phyloP scores from a whole-genome alignment of 2,797 vertebrate genomes.

The Onychomys torridus region DNA sequence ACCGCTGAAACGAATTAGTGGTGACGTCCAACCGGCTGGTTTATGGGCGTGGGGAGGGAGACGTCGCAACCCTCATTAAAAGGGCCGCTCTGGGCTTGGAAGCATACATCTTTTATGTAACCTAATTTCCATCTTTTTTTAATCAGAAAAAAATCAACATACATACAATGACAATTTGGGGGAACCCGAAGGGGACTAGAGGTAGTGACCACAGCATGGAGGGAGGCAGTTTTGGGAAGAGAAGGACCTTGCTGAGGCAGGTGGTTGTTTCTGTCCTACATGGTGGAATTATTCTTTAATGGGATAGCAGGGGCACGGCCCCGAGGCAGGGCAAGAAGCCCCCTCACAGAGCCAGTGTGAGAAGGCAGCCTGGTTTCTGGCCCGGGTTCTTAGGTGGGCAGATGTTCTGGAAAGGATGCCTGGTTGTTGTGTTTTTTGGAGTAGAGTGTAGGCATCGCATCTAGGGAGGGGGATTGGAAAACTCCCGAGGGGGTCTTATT shows the following conservation, averaged over 20 bases:
- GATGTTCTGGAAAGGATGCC: slow-evolving; percentile 1
- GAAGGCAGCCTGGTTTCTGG: not conserved
- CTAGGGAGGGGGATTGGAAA: not conserved
- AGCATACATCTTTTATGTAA: slow-evolving; percentile 90
- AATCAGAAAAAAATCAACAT: slow-evolving; percentile 77
- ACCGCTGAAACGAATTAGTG: slow-evolving; percentile 87
- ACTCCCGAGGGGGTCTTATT: not conserved
- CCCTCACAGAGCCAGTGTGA: not conserved
- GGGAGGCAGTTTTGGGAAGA: not conserved
- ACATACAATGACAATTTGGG: slow-evolving; percentile 71
- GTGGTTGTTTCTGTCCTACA: not conserved
- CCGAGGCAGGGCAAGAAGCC: not conserved
- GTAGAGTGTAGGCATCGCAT: not conserved
- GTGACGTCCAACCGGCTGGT: slow-evolving; percentile 89
- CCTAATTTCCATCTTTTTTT: slow-evolving; percentile 86
- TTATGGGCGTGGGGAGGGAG: slow-evolving; percentile 89
- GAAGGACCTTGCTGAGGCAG: not conserved
- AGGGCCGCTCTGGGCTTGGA: slow-evolving; percentile 84
- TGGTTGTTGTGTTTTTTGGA: not conserved
- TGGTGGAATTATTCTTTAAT: not conserved
- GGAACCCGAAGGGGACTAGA: slow-evolving; percentile 43
- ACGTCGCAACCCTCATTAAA: slow-evolving; percentile 88
- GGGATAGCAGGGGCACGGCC: not conserved
- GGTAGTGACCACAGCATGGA: not conserved
- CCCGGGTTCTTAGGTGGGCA: slow-evolving; percentile 1